Conservation (phyloP, 2,113 vertebrate genomes). For the Ibidorhyncha struthersii region DNA sequence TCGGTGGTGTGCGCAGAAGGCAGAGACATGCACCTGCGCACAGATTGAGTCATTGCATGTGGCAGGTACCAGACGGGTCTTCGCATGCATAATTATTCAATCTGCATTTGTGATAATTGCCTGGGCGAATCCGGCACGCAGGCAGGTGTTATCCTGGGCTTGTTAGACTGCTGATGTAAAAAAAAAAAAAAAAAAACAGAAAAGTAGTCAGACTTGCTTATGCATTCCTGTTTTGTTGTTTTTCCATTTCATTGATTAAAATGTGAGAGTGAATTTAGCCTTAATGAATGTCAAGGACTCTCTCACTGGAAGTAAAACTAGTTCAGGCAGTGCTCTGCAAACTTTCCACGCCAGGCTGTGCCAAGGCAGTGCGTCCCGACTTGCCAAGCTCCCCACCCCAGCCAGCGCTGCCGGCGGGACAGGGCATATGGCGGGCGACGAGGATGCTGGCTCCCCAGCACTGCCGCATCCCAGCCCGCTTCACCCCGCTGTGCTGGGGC, state of each 20-base stretch:
- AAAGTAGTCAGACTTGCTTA: not conserved
- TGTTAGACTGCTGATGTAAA: not conserved
- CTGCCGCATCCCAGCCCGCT: accelerated
- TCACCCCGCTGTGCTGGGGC: accelerated
- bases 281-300: conserved; percentile 39
- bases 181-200: not conserved
- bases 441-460: not conserved
- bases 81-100: not conserved
- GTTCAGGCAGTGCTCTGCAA: not conserved
- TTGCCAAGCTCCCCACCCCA: not conserved
- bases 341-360: not conserved
- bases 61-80: conserved; percentile 52
- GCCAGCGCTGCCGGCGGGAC: accelerated
- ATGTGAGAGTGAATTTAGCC: conserved; percentile 36
- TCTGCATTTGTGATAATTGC: conserved; percentile 31
- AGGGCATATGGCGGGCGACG: accelerated
- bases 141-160: not conserved
- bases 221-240: conserved; percentile 21
- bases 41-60: not conserved
- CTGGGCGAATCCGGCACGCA: not conserved
- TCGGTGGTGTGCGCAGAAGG: accelerated
- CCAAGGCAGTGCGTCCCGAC: not conserved
- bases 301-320: not conserved
- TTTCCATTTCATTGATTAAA: conserved; percentile 62
- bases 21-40: conserved; percentile 17